A percentile compares a stretch with the other conserved stretches of the same genome.
Evolutionary conservation across 2,888 invertebrate genomes (phyloP).

Genomic region (Leptinotarsa juncta): DNA sequence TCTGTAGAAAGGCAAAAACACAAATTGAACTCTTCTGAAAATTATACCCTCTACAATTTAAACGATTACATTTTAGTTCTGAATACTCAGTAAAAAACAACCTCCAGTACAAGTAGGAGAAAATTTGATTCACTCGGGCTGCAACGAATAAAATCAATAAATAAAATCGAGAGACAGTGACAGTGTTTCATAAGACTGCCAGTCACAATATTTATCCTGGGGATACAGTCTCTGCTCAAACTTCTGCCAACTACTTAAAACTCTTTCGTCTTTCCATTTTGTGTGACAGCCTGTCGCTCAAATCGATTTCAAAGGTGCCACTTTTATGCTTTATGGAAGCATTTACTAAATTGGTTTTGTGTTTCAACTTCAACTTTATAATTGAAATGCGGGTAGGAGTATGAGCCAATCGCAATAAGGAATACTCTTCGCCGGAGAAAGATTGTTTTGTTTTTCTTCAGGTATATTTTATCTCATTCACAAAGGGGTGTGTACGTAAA

Average conservation of each 20-base stretch:
- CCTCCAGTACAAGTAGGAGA: not conserved
- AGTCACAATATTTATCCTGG: slow-evolving; percentile 63
- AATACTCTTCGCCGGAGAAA: not conserved
- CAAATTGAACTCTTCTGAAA: too few species aligned
- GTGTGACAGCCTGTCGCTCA: slow-evolving; percentile 66
- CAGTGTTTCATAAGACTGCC: slow-evolving; percentile 57
- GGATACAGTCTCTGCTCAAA: slow-evolving; percentile 63
- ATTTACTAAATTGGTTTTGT: slow-evolving; percentile 61
- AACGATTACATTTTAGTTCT: too few species aligned
- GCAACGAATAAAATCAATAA: slow-evolving; percentile 39
- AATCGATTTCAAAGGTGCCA: slow-evolving; percentile 60
- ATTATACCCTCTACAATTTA: too few species aligned
- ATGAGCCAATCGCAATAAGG: slow-evolving; percentile 14
- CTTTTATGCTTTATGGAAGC: slow-evolving; percentile 59
- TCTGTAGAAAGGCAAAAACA: too few species aligned
- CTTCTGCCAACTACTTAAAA: slow-evolving; percentile 67
- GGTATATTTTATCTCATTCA: not conserved
- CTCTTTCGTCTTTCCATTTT: slow-evolving; percentile 66
- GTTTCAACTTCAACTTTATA: slow-evolving; percentile 45
- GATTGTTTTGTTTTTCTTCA: not conserved
- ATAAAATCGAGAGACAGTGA: slow-evolving; percentile 39
- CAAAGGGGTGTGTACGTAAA: not conserved
- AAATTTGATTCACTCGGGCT: slow-evolving; percentile 2
- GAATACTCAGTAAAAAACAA: not conserved
- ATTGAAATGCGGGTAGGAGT: slow-evolving; percentile 41